phyloP scores from a whole-genome alignment of 2,888 invertebrate species.

The Brachypterus glaber region DNA sequence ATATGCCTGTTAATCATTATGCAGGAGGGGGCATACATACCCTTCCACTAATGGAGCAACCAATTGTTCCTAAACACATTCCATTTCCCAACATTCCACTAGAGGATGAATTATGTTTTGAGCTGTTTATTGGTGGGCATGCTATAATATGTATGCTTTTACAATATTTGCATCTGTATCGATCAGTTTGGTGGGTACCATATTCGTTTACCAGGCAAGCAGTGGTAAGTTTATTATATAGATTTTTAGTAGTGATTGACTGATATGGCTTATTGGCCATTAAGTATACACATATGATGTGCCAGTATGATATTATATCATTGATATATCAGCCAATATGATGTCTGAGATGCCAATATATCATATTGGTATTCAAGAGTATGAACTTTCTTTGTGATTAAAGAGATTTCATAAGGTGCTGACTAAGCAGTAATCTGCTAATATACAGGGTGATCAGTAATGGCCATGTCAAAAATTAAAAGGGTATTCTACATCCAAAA shows the following conservation, averaged over 20 bases:
- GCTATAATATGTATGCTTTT: slow-evolving; percentile 68
- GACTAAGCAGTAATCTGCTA: too few species aligned
- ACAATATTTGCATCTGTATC: slow-evolving; percentile 90
- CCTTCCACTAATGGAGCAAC: slow-evolving; percentile 36
- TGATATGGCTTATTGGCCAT: slow-evolving; percentile 3
- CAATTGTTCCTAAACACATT: slow-evolving; percentile 65
- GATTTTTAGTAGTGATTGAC: neutral
- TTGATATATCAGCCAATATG: too few species aligned
- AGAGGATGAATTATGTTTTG: slow-evolving; percentile 76
- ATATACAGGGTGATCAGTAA: too few species aligned
- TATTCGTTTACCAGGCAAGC: slow-evolving; percentile 82
- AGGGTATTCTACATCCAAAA: too few species aligned
- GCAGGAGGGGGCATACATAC: slow-evolving; percentile 30
- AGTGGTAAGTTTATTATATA: slow-evolving; percentile 61
- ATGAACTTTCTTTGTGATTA: too few species aligned
- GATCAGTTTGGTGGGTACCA: slow-evolving; percentile 96
- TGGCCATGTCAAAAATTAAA: too few species aligned
- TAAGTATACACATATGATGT: slow-evolving; percentile 8
- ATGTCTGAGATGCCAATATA: too few species aligned
- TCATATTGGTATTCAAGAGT: too few species aligned
- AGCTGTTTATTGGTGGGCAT: slow-evolving; percentile 74
- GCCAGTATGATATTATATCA: slow-evolving; percentile 7
- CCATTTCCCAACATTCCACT: slow-evolving; percentile 70
- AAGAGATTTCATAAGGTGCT: too few species aligned
- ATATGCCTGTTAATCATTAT: slow-evolving; percentile 28